Conservation (phyloP, 2,113 vertebrate genomes). For the Sisor rabdophorus region DNA sequence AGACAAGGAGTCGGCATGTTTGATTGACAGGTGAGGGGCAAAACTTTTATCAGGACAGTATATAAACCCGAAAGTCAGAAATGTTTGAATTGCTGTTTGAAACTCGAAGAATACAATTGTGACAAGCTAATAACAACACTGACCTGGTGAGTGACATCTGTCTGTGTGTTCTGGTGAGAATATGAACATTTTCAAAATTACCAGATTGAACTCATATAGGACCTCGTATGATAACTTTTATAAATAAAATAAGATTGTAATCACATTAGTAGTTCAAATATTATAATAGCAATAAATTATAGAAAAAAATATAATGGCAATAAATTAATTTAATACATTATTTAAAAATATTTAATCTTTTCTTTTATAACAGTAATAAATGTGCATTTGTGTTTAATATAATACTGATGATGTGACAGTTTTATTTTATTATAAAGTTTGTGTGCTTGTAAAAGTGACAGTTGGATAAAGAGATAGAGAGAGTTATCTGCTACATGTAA, state of each 20-base stretch:
- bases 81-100: constrained; percentile 16
- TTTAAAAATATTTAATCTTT: neutral
- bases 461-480: neutral
- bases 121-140: neutral
- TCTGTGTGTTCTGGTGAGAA: no score
- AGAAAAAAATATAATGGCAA: no score
- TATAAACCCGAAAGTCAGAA: constrained; percentile 59
- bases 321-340: neutral
- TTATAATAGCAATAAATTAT: no score
- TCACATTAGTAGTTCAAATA: neutral
- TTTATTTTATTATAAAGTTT: no score
- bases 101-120: constrained; percentile 34
- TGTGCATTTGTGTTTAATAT: neutral
- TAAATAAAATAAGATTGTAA: neutral
- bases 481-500: neutral
- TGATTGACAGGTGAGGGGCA: constrained; percentile 45
- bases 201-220: neutral
- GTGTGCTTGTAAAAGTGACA: neutral
- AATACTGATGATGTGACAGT: no score
- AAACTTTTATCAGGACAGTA: constrained; percentile 48
- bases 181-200: no score
- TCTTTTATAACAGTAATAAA: neutral
- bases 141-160: neutral
- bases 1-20: constrained; percentile 44
- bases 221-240: neutral